Base-by-base conservation (phyloP, 2,888 invertebrate species). In the Tenthredo distinguenda region DNA sequence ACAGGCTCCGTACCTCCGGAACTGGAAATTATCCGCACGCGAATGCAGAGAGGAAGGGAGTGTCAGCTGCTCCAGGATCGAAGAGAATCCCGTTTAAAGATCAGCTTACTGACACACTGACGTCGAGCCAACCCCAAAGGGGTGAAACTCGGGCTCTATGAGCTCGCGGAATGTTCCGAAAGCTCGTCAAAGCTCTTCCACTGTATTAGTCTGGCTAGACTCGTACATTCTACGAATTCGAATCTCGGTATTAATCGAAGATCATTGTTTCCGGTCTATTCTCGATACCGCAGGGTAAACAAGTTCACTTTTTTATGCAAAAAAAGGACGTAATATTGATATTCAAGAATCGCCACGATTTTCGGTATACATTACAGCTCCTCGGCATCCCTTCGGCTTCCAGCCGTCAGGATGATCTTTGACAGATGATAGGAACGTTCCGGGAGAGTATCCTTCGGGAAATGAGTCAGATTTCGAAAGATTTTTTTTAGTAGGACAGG, bases 281-380 rank as follows among this genome's bases (percentile, higher is more conserved):
- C 6, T 50, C n/a, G 5, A n/a, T 50, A 50, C n/a, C 50, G 18
- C 18, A 6, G n/a, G 18, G 50, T 50, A 6, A 5, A n/a, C n/a
- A 55, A n/a, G n/a, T 55, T 55, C n/a, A 6, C n/a, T 12, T 12
- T 62, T 12, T 26, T 12, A 62, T 26, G 12, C 62, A 62, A 12
- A 10, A 26, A 62, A 26, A 34, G 68, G 18, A 18, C 4, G 18
- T 34, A 68, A 40, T 58, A 37, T 79, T 58, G 58, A 62, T 31
- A 79, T 79, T 79, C 79, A 79, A 26, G 62, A 58, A 79, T 62
- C 37, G 76, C 62, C n/a, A 34, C 62, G 58, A 55, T 55, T 79
- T 58, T 12, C 21, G 62, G 10, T 37, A 55, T 37, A 37, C 40
- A 50, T 50, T 12, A 50, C 18, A 15, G 5, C 21, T 5, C 21